These are phyloP conservation scores for Microctenopoma lineatum DNA, from an alignment of 2,797 vertebrate species.

Conservation along the genomic window DNA sequence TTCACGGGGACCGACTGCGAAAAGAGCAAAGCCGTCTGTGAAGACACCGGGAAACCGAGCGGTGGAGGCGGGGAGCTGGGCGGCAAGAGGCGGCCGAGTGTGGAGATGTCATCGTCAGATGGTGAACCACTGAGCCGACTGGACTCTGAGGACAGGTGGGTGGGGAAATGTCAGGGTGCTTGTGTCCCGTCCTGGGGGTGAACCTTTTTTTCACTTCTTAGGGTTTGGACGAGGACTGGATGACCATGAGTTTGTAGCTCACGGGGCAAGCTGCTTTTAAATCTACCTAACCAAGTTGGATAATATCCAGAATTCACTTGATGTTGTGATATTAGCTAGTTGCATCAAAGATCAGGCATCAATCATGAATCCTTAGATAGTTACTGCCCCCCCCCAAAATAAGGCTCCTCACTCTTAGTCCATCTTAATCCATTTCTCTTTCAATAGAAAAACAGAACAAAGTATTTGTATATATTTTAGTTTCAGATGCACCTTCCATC, in stretches of 20 bases:
- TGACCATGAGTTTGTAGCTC: neutral
- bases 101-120: constrained; percentile 91
- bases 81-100: constrained; percentile 89
- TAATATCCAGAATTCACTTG: neutral
- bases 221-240: neutral
- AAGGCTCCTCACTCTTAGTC: no score
- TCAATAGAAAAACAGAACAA: no score
- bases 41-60: constrained; percentile 69
- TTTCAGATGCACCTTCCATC: no score
- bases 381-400: no score
- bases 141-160: constrained; percentile 97
- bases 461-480: no score
- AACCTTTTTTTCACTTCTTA: constrained; percentile 63
- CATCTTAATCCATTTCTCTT: no score
- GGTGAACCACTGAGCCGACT: constrained; percentile 94
- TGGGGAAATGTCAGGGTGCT: neutral
- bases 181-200: neutral
- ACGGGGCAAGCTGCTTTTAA: no score
- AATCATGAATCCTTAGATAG: no score
- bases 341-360: neutral
- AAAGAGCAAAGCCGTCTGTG: constrained; percentile 73
- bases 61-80: constrained; percentile 77
- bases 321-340: neutral
- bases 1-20: constrained; percentile 67
- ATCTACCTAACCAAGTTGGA: no score